Evolutionary conservation across 2,113 vertebrate genomes (phyloP).

Genomic region (Phocoena phocoena): DNA sequence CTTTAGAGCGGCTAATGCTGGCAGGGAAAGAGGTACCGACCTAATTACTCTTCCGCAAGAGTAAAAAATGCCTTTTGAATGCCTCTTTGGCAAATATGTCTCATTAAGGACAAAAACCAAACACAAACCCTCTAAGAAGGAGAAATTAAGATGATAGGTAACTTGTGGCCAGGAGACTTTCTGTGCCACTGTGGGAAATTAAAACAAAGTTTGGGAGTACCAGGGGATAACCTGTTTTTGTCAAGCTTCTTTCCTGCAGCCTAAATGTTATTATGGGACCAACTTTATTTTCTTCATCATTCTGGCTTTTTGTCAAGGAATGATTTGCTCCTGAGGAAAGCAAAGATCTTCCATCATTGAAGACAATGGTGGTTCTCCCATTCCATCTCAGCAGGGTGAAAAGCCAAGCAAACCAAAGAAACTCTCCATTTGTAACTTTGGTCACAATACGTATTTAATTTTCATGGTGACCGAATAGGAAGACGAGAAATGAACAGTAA

Average conservation of each 20-base stretch:
- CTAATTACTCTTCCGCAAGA: conserved; percentile 88
- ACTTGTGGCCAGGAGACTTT: conserved; percentile 83
- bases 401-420: conserved; percentile 32
- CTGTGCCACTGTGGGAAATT: conserved; percentile 83
- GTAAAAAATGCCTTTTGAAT: conserved; percentile 87
- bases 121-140: conserved; percentile 83
- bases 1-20: conserved; percentile 85
- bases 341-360: conserved; percentile 50
- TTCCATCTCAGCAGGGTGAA: conserved; percentile 20
- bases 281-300: conserved; percentile 69
- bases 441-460: conserved; percentile 41
- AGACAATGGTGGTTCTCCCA: conserved; percentile 21
- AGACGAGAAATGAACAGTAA: background rate
- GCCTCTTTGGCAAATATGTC: conserved; percentile 87
- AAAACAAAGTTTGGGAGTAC: conserved; percentile 71
- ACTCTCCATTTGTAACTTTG: conserved; percentile 35
- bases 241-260: conserved; percentile 64
- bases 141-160: conserved; percentile 87
- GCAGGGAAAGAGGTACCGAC: conserved; percentile 86
- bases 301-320: conserved; percentile 67
- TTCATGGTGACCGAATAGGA: conserved; percentile 18
- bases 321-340: conserved; percentile 45
- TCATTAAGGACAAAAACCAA: conserved; percentile 86
- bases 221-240: conserved; percentile 72
- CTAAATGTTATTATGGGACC: conserved; percentile 59